A percentile compares a stretch with the other conserved stretches of the same genome.
These are phyloP conservation scores for Macropus fuliginosus DNA, from an alignment of 2,797 vertebrate genomes.

Conservation along the genomic window DNA sequence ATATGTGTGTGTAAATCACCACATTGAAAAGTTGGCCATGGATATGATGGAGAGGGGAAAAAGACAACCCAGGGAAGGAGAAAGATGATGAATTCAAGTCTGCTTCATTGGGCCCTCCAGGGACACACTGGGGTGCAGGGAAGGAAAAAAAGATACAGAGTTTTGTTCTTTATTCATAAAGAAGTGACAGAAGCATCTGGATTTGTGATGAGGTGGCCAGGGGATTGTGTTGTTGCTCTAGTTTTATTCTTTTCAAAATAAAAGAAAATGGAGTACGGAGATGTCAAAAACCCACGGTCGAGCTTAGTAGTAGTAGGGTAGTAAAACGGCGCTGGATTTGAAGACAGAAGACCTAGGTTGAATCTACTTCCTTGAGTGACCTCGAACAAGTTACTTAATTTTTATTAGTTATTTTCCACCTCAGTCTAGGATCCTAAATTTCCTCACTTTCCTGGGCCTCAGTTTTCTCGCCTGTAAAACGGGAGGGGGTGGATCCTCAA, in stretches of 20 bases:
- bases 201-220: not conserved
- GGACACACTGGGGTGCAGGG: not conserved
- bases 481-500: not conserved
- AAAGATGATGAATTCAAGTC: slow-evolving; percentile 3
- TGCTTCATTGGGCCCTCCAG: not conserved
- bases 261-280: not conserved
- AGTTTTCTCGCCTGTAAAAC: not conserved
- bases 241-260: not conserved
- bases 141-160: not conserved
- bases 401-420: not conserved
- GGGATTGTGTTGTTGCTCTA: not conserved
- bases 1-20: not conserved
- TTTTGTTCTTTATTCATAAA: not conserved
- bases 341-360: not conserved
- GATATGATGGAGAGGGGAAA: not conserved
- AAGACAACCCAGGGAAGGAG: not conserved
- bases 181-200: not conserved
- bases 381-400: not conserved
- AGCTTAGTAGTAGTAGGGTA: not conserved
- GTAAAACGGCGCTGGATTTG: not conserved
- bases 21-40: not conserved
- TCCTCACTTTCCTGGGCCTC: not conserved
- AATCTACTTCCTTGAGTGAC: not conserved
- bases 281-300: not conserved
- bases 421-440: not conserved